These are phyloP conservation scores for Cetoscarus ocellatus DNA, from an alignment of 2,797 vertebrate species.

Conservation along the genomic window DNA sequence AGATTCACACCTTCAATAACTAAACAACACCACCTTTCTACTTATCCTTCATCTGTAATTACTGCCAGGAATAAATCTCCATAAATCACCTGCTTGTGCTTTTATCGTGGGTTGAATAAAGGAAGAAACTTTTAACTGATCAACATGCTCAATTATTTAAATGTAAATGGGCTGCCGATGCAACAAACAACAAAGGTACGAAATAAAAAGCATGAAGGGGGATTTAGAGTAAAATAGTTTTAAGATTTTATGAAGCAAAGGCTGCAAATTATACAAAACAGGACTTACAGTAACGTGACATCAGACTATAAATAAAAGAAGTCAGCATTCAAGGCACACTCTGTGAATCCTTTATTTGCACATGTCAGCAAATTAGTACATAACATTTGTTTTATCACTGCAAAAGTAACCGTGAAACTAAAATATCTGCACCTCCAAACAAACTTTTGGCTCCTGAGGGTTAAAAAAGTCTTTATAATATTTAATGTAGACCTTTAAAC, in stretches of 20 bases:
- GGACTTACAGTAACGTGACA: no score
- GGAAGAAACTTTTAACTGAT: not conserved
- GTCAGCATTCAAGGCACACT: no score
- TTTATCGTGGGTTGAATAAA: slow-evolving; percentile 17
- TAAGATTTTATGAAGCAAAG: not conserved
- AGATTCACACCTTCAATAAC: slow-evolving; percentile 43
- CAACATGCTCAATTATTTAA: slow-evolving; percentile 9
- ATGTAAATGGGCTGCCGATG: not conserved
- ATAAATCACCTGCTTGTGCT: slow-evolving; percentile 37
- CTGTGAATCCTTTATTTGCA: no score
- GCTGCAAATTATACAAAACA: no score
- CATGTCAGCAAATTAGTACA: no score
- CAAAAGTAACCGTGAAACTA: no score
- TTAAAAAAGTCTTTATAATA: no score
- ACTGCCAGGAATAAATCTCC: slow-evolving; percentile 56
- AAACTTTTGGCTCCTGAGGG: no score
- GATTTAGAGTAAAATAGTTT: not conserved
- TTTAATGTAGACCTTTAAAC: not conserved
- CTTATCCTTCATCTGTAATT: slow-evolving; percentile 54
- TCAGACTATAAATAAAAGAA: no score
- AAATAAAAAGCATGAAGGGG: no score
- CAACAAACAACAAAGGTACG: not conserved
- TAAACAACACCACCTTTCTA: slow-evolving; percentile 34
- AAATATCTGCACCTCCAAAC: no score
- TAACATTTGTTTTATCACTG: no score